Conservation (phyloP, 2,113 vertebrate genomes). For the Nipponia nippon region DNA sequence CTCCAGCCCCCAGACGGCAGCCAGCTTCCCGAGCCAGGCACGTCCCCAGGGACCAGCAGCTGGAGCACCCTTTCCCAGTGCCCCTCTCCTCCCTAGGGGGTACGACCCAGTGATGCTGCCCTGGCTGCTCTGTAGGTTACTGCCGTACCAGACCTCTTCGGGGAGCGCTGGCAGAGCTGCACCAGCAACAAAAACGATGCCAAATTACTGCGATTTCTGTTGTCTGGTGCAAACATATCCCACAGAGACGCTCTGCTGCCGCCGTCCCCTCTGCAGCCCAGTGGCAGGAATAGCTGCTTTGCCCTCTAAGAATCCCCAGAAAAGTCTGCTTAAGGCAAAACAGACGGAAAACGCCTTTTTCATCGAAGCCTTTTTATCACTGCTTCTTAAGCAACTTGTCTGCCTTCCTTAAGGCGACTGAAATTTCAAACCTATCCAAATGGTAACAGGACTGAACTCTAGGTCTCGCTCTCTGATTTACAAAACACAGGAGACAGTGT, state of each 20-base stretch:
- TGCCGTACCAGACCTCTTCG: neutral
- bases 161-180: neutral
- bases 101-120: neutral
- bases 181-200: neutral
- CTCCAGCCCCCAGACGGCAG: neutral
- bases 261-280: neutral
- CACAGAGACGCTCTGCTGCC: neutral
- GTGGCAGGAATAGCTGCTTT: neutral
- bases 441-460: neutral
- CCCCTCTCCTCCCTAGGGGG: fast-evolving
- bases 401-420: neutral
- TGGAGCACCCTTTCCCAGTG: neutral
- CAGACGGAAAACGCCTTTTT: neutral
- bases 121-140: neutral
- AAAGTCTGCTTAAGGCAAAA: neutral
- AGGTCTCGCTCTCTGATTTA: neutral
- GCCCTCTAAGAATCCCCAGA: neutral
- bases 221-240: neutral
- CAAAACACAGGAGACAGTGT: neutral
- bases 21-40: neutral
- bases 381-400: neutral
- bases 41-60: neutral
- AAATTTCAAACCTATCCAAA: neutral
- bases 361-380: neutral
- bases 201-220: neutral